phyloP scores from a whole-genome alignment of 2,797 vertebrate species.

The Mormyrops attenuatus region DNA sequence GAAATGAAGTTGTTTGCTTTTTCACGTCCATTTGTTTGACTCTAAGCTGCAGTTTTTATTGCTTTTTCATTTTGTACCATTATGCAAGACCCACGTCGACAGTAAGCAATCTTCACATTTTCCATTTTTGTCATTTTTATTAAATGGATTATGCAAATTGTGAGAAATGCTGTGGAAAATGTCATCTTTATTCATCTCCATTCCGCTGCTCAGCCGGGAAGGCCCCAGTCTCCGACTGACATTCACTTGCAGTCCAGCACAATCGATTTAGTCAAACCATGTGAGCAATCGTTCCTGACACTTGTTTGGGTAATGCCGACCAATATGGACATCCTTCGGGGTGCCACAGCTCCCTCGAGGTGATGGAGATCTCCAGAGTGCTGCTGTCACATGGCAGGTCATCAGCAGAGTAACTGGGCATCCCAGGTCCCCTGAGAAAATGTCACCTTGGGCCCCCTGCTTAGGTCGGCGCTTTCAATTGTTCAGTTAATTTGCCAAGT shows the following conservation, averaged over 20 bases:
- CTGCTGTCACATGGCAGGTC: not conserved
- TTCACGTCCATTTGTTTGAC: not conserved
- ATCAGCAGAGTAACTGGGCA: not conserved
- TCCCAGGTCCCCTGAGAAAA: not conserved
- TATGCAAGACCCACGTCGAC: not conserved
- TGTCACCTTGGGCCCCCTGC: not conserved
- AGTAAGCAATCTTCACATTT: not conserved
- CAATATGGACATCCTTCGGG: not conserved
- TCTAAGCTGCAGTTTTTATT: not conserved
- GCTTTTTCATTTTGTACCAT: not conserved
- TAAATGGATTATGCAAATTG: slow-evolving; percentile 14
- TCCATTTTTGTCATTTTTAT: not conserved
- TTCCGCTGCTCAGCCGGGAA: not conserved
- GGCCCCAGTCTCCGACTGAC: not conserved
- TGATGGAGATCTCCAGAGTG: not conserved
- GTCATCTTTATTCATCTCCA: slow-evolving; percentile 13
- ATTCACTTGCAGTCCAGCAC: slow-evolving; percentile 5
- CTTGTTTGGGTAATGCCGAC: not conserved
- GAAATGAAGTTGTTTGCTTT: not conserved
- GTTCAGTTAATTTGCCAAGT: not conserved
- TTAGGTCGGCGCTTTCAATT: not conserved
- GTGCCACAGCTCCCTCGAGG: not conserved
- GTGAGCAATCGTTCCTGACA: slow-evolving; percentile 8
- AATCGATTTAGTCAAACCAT: not conserved
- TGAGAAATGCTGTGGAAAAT: slow-evolving; percentile 12